phyloP scores from a whole-genome alignment of 2,113 vertebrate genomes.

The Rynchops niger region DNA sequence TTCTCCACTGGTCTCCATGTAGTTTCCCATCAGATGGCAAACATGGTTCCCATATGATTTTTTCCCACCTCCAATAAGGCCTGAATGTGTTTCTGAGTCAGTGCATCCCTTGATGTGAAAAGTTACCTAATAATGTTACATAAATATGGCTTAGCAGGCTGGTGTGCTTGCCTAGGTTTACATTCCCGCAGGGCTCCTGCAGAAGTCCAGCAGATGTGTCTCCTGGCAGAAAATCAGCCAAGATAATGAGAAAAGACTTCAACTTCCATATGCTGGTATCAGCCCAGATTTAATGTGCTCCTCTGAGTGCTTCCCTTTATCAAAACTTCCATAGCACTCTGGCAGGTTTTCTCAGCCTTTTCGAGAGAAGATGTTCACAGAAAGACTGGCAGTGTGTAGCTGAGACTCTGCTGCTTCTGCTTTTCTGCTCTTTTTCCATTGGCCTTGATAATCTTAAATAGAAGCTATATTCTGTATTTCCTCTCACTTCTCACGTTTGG shows the following conservation, averaged over 20 bases:
- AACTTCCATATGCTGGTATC: conserved; percentile 53
- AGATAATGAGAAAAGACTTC: conserved; percentile 62
- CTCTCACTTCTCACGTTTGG: not conserved
- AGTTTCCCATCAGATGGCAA: not conserved
- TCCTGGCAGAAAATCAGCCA: conserved; percentile 60
- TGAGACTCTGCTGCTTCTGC: not conserved
- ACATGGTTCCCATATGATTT: not conserved
- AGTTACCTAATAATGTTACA: conserved; percentile 30
- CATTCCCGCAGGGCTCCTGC: not conserved
- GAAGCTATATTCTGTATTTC: not conserved
- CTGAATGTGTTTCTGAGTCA: not conserved
- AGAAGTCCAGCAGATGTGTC: conserved; percentile 62
- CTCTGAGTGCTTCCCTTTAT: not conserved
- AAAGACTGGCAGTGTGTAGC: not conserved
- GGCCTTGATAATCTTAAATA: not conserved
- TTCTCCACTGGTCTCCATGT: not conserved
- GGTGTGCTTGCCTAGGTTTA: not conserved
- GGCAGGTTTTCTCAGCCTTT: not conserved
- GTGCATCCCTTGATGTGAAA: not conserved
- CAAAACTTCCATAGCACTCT: not conserved
- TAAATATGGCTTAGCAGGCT: conserved; percentile 25
- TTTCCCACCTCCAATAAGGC: not conserved
- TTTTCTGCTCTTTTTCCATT: not conserved
- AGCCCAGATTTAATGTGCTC: conserved; percentile 34
- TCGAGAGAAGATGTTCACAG: not conserved